Conservation (phyloP, 2,888 invertebrate genomes). For the Oscheius sp. region DNA sequence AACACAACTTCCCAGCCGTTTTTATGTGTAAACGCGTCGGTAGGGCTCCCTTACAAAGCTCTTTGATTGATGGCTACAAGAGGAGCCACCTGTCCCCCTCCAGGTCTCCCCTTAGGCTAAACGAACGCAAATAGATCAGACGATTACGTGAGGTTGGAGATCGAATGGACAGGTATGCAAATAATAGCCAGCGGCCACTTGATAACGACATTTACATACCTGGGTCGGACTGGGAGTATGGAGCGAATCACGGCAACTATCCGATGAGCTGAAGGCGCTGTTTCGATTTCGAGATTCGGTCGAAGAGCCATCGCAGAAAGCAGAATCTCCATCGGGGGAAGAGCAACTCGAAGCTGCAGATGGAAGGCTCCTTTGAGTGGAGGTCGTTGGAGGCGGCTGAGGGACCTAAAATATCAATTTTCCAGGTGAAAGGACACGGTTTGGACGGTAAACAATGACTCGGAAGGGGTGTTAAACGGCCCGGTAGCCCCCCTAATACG, state of each 20-base stretch:
- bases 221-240: slow-evolving; percentile 69
- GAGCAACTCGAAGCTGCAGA: slow-evolving; percentile 76
- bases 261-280: slow-evolving; percentile 62
- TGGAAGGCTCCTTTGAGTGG: slow-evolving; percentile 6
- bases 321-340: slow-evolving; percentile 96
- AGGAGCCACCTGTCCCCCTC: background rate
- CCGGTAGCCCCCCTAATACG: background rate
- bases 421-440: background rate
- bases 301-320: slow-evolving; percentile 95
- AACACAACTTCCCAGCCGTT: slow-evolving; percentile 1
- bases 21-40: background rate
- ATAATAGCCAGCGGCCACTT: slow-evolving; percentile 8
- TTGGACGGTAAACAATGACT: background rate
- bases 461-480: slow-evolving; percentile 6
- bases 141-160: slow-evolving; percentile 19
- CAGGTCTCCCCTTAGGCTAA: background rate
- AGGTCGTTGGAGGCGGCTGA: background rate
- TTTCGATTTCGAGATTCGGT: slow-evolving; percentile 72
- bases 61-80: slow-evolving; percentile 16
- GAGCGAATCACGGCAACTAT: slow-evolving; percentile 63
- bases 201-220: slow-evolving; percentile 40
- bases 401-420: background rate
- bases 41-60: background rate
- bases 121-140: slow-evolving; percentile 2
- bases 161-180: slow-evolving; percentile 16